Conservation (phyloP, 2,888 invertebrate species). For the Temnothorax unifasciatus region DNA sequence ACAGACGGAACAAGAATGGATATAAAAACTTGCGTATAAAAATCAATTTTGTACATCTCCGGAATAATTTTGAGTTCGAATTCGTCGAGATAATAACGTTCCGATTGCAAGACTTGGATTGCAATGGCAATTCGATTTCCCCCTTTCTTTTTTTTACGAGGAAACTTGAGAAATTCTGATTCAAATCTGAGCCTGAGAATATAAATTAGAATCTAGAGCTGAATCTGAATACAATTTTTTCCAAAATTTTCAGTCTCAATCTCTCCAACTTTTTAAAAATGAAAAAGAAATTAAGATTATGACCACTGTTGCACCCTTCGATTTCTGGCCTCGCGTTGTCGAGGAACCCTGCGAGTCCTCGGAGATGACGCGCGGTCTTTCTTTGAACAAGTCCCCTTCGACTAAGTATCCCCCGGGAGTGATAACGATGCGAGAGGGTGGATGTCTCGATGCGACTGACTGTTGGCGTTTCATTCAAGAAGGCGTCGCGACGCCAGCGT, state of each 20-base stretch:
- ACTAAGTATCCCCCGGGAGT: background rate
- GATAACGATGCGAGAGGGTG: conserved; percentile 75
- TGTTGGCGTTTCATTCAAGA: conserved; percentile 82
- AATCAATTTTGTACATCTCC: background rate
- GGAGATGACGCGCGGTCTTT: background rate
- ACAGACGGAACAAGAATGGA: background rate
- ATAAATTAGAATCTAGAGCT: background rate
- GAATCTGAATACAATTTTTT: background rate
- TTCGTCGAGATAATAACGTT: background rate
- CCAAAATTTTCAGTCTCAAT: background rate
- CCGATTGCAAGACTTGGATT: background rate
- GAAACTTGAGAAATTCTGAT: background rate
- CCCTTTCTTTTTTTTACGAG: background rate
- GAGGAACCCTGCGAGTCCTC: background rate
- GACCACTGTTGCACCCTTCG: conserved; percentile 13
- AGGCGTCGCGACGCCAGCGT: conserved; percentile 79
- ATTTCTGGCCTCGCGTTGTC: background rate
- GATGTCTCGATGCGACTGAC: conserved; percentile 81
- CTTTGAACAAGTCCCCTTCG: background rate
- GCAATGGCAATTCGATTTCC: no score
- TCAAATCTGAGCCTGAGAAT: background rate
- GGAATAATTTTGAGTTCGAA: background rate
- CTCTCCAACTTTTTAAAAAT: background rate
- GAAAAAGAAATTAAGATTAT: background rate
- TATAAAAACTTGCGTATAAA: background rate